Conservation (phyloP, 2,113 vertebrate species). For the mouse (Mus musculus) region DNA sequence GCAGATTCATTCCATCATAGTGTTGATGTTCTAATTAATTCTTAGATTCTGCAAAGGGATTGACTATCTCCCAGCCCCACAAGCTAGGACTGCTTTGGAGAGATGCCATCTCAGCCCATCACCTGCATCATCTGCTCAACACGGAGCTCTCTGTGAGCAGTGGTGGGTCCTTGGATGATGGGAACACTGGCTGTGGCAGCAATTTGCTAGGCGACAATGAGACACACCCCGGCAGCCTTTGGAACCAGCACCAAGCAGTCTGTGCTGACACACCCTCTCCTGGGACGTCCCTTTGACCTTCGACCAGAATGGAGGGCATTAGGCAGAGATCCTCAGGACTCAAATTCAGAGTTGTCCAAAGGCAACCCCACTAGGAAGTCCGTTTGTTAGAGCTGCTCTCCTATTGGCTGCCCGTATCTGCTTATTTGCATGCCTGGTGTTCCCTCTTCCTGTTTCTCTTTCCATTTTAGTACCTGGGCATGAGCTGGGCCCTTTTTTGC, state of each 20-base stretch:
- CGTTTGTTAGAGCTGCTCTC: background rate
- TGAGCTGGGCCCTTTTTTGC: background rate
- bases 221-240: constrained; percentile 37
- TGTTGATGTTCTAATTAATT: background rate
- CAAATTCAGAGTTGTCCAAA: background rate
- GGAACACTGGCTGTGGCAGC: background rate
- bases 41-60: background rate
- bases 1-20: background rate
- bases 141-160: background rate
- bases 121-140: accelerated
- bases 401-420: background rate
- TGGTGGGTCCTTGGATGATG: background rate
- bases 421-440: background rate
- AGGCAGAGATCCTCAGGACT: background rate
- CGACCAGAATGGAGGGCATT: background rate
- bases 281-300: background rate
- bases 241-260: background rate
- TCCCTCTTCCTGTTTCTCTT: background rate
- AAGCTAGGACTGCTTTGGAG: too few species aligned
- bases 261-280: background rate
- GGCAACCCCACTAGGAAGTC: background rate
- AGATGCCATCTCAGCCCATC: background rate
- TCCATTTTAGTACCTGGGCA: too few species aligned
- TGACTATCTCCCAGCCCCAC: background rate
- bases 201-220: too few species aligned